A percentile compares a stretch with the other conserved stretches of the same genome.
These are phyloP conservation scores for Meles meles DNA, from an alignment of 2,113 vertebrate species.

Conservation along the genomic window DNA sequence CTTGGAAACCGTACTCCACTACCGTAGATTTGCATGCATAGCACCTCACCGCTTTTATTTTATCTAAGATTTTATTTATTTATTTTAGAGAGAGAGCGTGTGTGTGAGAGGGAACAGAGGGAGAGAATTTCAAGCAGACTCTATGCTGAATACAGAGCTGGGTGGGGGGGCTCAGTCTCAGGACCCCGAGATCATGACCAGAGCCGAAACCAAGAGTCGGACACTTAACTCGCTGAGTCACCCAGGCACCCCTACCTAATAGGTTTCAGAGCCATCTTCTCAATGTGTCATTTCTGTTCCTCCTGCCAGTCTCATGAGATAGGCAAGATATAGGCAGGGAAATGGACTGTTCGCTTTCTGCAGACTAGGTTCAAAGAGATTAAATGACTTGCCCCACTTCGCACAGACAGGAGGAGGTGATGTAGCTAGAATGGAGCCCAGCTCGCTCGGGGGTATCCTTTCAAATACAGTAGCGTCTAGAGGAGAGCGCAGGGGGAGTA, in stretches of 20 bases:
- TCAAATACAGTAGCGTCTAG: background rate
- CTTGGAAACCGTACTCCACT: background rate
- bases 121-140: background rate
- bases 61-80: background rate
- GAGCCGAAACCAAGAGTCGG: background rate
- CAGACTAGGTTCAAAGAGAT: background rate
- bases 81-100: background rate
- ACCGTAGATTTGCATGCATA: background rate
- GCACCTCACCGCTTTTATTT: background rate
- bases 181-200: background rate
- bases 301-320: background rate
- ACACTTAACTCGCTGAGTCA: background rate
- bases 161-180: background rate
- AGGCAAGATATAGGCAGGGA: background rate
- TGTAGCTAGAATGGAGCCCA: background rate
- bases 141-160: background rate
- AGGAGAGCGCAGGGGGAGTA: background rate
- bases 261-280: background rate
- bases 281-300: background rate
- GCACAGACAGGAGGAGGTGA: background rate
- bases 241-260: background rate
- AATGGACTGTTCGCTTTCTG: background rate
- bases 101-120: background rate
- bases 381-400: background rate
- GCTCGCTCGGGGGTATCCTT: background rate